Evolutionary conservation across 2,797 vertebrate genomes (phyloP).

Genomic region (Loriculus beryllinus): DNA sequence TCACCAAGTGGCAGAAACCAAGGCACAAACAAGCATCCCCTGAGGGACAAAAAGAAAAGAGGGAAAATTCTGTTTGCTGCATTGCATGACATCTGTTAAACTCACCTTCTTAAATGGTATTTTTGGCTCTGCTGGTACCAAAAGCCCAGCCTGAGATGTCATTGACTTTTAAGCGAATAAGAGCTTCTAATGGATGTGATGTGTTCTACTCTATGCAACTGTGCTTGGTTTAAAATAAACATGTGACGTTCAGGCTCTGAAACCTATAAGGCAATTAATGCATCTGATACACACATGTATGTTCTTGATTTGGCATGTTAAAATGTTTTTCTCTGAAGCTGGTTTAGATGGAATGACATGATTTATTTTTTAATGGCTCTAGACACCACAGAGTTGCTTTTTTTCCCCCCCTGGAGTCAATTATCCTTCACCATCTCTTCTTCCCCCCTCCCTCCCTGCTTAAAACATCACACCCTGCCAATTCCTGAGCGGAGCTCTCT

Average conservation of each 20-base stretch:
- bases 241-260: background rate
- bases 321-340: background rate
- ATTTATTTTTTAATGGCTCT: conserved; percentile 1
- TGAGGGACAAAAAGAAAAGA: background rate
- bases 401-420: rapidly evolving
- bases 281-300: background rate
- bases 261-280: background rate
- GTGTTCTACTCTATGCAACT: background rate
- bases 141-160: background rate
- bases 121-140: background rate
- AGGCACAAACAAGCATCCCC: background rate
- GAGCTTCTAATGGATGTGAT: background rate
- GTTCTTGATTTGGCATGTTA: background rate
- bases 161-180: background rate
- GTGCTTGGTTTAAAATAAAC: conserved; percentile 16
- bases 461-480: background rate
- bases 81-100: background rate
- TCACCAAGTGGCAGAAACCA: background rate
- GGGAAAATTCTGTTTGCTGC: rapidly evolving
- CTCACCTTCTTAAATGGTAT: background rate
- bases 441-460: no score
- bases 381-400: background rate
- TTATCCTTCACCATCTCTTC: background rate
- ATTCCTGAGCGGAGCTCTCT: background rate
- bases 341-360: background rate